phyloP scores from a whole-genome alignment of 2,113 vertebrate genomes.

The Alligator sinensis region DNA sequence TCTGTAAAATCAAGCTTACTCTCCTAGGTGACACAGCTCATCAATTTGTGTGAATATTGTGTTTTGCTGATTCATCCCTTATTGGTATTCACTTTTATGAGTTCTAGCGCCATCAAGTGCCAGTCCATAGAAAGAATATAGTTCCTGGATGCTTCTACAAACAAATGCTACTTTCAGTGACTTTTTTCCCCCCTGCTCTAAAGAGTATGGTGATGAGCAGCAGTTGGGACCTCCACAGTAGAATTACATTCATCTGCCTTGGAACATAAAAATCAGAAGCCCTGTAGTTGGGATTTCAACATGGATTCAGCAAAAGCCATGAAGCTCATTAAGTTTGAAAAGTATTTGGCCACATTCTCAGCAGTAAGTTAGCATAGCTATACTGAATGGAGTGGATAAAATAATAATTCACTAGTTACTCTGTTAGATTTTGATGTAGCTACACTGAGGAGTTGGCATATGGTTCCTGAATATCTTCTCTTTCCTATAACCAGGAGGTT shows the following conservation, averaged over 20 bases:
- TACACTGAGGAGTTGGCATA: background rate
- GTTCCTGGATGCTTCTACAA: background rate
- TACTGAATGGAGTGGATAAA: background rate
- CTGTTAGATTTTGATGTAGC: rapidly evolving
- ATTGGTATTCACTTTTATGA: rapidly evolving
- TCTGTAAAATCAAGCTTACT: background rate
- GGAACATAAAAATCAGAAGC: rapidly evolving
- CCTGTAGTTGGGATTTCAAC: background rate
- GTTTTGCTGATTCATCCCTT: constrained; percentile 38
- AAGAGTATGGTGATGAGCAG: background rate
- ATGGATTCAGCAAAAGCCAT: background rate
- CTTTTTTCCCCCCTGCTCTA: background rate
- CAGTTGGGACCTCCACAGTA: background rate
- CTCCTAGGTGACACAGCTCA: background rate
- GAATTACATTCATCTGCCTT: background rate
- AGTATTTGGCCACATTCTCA: background rate
- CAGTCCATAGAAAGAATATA: rapidly evolving
- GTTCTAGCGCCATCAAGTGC: constrained; percentile 60
- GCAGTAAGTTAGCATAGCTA: background rate
- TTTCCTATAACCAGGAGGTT: background rate
- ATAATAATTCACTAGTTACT: rapidly evolving
- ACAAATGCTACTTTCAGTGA: rapidly evolving
- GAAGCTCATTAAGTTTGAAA: rapidly evolving
- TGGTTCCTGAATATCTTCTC: rapidly evolving
- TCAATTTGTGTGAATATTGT: rapidly evolving